Percentiles rank a stretch among this genome's conserved stretches.
Conservation (phyloP, 2,888 invertebrate genomes). For the Platycheirus rosarum region DNA sequence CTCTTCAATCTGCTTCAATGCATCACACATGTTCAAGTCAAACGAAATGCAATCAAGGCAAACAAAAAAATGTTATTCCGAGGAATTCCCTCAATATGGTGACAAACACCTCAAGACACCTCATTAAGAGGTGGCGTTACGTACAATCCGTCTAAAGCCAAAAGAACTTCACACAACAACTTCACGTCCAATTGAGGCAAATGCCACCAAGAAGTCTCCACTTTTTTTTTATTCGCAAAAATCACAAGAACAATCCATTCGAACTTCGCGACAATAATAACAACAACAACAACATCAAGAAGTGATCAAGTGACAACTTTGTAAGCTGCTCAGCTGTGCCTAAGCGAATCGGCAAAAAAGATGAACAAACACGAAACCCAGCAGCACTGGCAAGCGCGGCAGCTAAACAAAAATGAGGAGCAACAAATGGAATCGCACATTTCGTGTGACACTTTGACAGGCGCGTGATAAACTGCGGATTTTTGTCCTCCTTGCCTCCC, state of each 20-base stretch:
- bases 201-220: slow-evolving; percentile 71
- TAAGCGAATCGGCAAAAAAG: slow-evolving; percentile 1
- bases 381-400: slow-evolving; percentile 8
- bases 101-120: slow-evolving; percentile 69
- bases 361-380: slow-evolving; percentile 29
- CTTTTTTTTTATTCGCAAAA: slow-evolving; percentile 20
- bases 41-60: slow-evolving; percentile 6
- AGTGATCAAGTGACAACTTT: slow-evolving; percentile 68
- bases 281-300: slow-evolving; percentile 26
- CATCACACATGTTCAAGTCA: slow-evolving; percentile 32
- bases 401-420: slow-evolving; percentile 57
- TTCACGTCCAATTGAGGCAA: slow-evolving; percentile 63
- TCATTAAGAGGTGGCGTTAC: slow-evolving; percentile 74
- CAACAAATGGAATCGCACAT: slow-evolving; percentile 74
- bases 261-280: slow-evolving; percentile 41
- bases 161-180: slow-evolving; percentile 36
- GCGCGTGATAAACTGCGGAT: slow-evolving; percentile 81
- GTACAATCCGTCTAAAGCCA: slow-evolving; percentile 66
- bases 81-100: slow-evolving; percentile 63
- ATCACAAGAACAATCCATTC: slow-evolving; percentile 46
- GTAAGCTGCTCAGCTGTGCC: slow-evolving; percentile 35
- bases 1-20: slow-evolving; percentile 29
- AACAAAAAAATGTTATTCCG: slow-evolving; percentile 13
- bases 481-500: slow-evolving; percentile 38
- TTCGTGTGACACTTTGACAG: slow-evolving; percentile 80